Evolutionary conservation across 2,113 vertebrate genomes (phyloP), one percentile per base, ranked within the genome.

Genomic region (Chionomys nivalis): DNA sequence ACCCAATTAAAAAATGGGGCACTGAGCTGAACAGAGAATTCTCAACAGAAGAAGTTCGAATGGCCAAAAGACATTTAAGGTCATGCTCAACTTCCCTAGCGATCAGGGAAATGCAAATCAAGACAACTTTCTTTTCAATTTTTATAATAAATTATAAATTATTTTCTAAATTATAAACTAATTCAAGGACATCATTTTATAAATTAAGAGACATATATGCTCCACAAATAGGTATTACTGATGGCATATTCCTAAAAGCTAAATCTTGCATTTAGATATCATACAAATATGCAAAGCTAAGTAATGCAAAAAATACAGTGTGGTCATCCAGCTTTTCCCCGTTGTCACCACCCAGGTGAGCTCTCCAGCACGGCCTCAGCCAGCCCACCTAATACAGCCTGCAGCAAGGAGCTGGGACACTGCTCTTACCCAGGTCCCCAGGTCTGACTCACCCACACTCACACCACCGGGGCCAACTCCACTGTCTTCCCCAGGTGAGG

Each of bases 241-340:
- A 93, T 87, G 86, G 44, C 49, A 86, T 26, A 39, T 78, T 93
- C 70, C 65, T 82, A 36, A 86, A 92, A 95, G 83, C 12, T 28
- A 31, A 90, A 77, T 58, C 33, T 94, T 33, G 47, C 85, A 97
- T 65, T 36, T 85, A 92, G 23, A 65, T 92, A 85, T 86, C n/a
- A 86, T 16, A 65, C 89, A 92, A 86, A 89, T 89, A 70, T 10
- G 39, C 66, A 96, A 91, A 91, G 17, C 55, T 96, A 95, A 85
- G 81, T 88, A 72, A 75, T 49, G 31, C 2, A 87, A 63, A 89
- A 93, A 61, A 10, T 49, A 44, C 14, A 75, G 4, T 66, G 63
- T 70, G 31, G 14, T 70, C 33, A 17, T 1, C 31, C 66, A 68
- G 13, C 28, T 68, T 68, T 68, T 31, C 28, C 63, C 66, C 66